These are phyloP conservation scores for Cranoglanis bouderius DNA, from an alignment of 2,113 vertebrate genomes.

Conservation along the genomic window DNA sequence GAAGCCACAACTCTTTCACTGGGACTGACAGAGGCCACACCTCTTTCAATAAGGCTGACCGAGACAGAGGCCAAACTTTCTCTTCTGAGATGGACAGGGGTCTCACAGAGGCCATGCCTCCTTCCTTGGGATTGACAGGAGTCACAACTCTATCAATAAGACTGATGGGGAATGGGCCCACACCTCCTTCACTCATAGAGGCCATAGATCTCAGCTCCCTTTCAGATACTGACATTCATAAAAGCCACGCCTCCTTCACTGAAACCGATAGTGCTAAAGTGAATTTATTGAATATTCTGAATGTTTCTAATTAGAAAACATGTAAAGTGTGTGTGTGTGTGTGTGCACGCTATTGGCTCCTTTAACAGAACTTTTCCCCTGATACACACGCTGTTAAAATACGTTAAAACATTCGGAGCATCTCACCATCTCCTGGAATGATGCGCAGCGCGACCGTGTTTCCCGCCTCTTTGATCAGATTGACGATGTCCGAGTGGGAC, in stretches of 20 bases:
- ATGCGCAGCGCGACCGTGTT: slow-evolving; percentile 98
- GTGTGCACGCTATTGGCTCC: neutral
- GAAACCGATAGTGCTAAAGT: neutral
- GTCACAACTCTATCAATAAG: neutral
- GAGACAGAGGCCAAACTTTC: neutral
- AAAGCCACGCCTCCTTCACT: neutral
- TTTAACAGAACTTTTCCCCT: neutral
- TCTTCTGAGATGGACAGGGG: neutral
- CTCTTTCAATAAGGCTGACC: neutral
- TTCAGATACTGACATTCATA: neutral
- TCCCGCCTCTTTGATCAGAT: slow-evolving; percentile 99
- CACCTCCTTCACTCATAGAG: neutral
- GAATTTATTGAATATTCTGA: neutral
- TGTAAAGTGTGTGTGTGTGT: neutral
- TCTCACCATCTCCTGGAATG: slow-evolving; percentile 94
- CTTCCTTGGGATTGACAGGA: neutral
- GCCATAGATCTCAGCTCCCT: neutral
- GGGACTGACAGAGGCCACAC: neutral
- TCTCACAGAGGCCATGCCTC: neutral
- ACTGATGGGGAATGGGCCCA: neutral
- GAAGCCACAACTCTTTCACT: neutral
- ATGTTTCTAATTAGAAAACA: neutral
- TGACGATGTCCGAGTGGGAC: slow-evolving; percentile 99
- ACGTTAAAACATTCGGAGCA: neutral
- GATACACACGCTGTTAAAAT: neutral